Conservation (phyloP, 2,888 invertebrate species). For the Agrochola lota region DNA sequence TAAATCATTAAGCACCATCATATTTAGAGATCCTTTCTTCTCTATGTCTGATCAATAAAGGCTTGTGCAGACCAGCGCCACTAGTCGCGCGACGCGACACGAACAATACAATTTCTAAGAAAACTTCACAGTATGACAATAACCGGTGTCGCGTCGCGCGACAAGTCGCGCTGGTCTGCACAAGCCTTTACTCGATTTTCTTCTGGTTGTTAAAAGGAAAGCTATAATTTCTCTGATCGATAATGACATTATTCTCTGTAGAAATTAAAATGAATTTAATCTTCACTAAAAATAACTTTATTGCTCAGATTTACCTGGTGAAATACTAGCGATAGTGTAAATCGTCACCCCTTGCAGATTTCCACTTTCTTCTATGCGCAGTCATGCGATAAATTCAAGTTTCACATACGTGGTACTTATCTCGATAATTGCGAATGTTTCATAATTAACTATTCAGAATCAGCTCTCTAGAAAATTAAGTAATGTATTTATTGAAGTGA, state of each 20-base stretch:
- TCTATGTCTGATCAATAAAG: neutral
- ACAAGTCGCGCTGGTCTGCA: too few relatives aligned
- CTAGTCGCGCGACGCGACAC: too few relatives aligned
- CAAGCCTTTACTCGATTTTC: neutral
- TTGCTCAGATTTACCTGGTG: slow-evolving; percentile 1
- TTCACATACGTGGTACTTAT: slow-evolving; percentile 77
- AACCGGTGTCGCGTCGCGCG: too few relatives aligned
- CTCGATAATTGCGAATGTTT: slow-evolving; percentile 69
- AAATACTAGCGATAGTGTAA: slow-evolving; percentile 61
- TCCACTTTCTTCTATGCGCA: slow-evolving; percentile 83
- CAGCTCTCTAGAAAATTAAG: slow-evolving; percentile 66
- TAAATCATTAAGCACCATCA: neutral
- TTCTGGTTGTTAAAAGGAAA: neutral
- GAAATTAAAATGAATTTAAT: neutral
- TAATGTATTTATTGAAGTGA: slow-evolving; percentile 23
- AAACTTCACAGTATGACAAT: too few relatives aligned
- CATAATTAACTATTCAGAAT: slow-evolving; percentile 66
- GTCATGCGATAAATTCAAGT: slow-evolving; percentile 82
- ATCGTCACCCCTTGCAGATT: slow-evolving; percentile 75
- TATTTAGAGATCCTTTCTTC: neutral
- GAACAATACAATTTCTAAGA: too few relatives aligned
- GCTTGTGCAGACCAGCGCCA: too few relatives aligned
- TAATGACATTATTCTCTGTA: neutral
- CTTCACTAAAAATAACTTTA: neutral
- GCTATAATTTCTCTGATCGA: neutral